phyloP scores from a whole-genome alignment of 2,888 invertebrate species.

The Teleogryllus oceanicus region DNA sequence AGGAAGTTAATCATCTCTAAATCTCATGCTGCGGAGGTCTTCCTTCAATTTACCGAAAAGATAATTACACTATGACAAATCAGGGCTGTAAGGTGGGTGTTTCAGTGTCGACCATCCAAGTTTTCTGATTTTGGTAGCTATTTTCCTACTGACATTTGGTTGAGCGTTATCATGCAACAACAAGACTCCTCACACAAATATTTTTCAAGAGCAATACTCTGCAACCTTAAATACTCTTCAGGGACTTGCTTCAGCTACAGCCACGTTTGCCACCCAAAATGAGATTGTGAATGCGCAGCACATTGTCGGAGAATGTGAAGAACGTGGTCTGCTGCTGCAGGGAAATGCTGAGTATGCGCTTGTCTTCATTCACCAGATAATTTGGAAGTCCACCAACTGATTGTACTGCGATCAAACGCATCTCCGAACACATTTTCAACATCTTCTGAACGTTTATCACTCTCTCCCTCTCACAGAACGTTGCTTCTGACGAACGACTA shows the following conservation, averaged over 20 bases:
- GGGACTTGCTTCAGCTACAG: no score
- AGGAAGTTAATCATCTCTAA: neutral
- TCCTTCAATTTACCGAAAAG: neutral
- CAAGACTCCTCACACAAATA: neutral
- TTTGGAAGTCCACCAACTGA: neutral
- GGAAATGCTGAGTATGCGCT: neutral
- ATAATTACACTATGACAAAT: neutral
- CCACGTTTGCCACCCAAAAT: no score
- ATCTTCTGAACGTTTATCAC: neutral
- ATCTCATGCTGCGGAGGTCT: neutral
- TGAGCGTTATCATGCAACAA: neutral
- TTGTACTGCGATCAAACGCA: neutral
- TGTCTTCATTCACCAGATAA: neutral
- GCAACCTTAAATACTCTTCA: no score
- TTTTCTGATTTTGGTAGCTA: neutral
- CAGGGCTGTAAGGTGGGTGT: no score
- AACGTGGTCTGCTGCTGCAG: neutral
- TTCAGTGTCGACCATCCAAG: neutral
- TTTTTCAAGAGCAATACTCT: neutral
- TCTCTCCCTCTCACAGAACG: no score
- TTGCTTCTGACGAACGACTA: neutral
- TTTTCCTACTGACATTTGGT: neutral
- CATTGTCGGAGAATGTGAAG: neutral
- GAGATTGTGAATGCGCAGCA: neutral
- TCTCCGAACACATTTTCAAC: neutral